These are phyloP conservation scores for Encarsia formosa DNA, from an alignment of 2,888 invertebrate species.

Conservation along the genomic window DNA sequence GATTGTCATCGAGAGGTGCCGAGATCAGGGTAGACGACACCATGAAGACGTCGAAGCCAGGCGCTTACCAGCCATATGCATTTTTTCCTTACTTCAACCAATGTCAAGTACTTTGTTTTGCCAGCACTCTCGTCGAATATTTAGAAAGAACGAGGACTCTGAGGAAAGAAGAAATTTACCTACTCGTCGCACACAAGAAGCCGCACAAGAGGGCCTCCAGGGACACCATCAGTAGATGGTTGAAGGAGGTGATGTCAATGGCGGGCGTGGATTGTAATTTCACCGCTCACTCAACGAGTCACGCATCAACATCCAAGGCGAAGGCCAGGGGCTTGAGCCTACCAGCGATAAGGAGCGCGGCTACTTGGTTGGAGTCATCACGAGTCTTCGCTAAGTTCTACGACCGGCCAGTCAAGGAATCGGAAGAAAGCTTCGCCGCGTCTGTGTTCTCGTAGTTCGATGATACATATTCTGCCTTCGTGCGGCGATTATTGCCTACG, in stretches of 20 bases:
- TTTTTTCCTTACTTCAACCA: constrained; percentile 9
- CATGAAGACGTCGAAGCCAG: constrained; percentile 17
- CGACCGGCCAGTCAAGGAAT: too few species aligned
- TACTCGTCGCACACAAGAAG: constrained; percentile 6
- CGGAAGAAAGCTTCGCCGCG: not conserved
- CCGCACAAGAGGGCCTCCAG: constrained; percentile 5
- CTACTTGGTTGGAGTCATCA: constrained; percentile 18
- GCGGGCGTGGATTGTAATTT: too few species aligned
- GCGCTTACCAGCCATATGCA: not conserved
- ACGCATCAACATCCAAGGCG: constrained; percentile 4
- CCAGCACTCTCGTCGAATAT: constrained; percentile 5
- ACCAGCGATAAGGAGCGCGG: constrained; percentile 11
- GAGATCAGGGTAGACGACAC: constrained; percentile 7
- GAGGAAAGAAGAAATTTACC: not conserved
- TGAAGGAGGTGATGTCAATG: not conserved
- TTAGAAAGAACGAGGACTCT: constrained; percentile 7
- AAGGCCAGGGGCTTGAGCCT: constrained; percentile 3
- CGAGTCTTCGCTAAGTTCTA: constrained; percentile 18
- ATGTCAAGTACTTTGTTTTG: constrained; percentile 8
- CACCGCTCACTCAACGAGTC: too few species aligned
- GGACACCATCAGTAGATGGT: constrained; percentile 16
- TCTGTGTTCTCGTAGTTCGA: too few species aligned
- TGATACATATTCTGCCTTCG: too few species aligned
- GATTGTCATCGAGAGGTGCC: not conserved
- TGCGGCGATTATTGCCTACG: too few species aligned